Evolutionary conservation across 2,113 vertebrate species (phyloP).

Genomic region (Hippopotamus amphibius): DNA sequence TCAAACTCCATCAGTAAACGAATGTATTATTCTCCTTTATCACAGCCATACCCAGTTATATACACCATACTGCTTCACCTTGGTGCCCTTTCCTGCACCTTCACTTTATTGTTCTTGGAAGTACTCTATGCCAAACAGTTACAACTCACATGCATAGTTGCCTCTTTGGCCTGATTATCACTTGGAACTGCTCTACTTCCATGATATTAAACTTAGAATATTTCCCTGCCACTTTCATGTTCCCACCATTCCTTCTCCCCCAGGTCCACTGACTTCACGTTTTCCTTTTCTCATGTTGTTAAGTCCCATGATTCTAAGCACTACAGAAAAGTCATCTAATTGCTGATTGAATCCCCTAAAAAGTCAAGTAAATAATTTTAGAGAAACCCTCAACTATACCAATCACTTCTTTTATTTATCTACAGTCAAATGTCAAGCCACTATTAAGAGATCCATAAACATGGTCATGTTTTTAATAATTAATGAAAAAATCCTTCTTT

Average conservation of each 20-base stretch:
- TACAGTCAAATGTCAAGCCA: neutral
- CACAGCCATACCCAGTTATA: neutral
- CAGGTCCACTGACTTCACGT: neutral
- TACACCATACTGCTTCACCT: neutral
- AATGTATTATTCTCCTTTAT: neutral
- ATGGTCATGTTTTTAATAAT: neutral
- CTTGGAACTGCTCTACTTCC: neutral
- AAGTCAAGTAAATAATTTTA: neutral
- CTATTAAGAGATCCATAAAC: neutral
- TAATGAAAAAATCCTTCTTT: neutral
- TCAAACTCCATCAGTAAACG: constrained; percentile 1
- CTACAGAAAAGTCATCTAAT: neutral
- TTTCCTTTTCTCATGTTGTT: neutral
- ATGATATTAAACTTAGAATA: neutral
- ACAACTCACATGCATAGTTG: neutral
- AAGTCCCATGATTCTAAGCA: neutral
- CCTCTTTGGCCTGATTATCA: neutral
- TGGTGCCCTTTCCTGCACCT: neutral
- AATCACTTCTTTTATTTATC: neutral
- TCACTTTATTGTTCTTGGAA: neutral
- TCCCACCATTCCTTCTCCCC: neutral
- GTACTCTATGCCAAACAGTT: neutral
- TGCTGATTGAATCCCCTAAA: neutral
- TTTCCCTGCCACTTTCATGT: neutral
- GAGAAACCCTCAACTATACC: neutral